Evolutionary conservation across 1,140 invertebrate genomes (phyloP).

Genomic region (Platyscapa corneri): DNA sequence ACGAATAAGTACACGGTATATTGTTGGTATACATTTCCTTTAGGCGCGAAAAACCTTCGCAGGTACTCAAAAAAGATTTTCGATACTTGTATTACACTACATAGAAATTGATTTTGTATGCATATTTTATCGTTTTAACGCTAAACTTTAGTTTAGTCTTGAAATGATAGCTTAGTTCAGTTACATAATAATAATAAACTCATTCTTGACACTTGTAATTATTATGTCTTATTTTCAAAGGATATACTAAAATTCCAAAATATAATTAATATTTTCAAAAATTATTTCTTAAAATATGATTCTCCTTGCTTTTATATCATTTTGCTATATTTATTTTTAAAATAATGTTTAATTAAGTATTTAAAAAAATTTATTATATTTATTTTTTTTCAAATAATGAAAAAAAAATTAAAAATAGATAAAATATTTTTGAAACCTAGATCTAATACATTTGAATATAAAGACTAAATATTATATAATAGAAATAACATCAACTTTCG

Average conservation of each 20-base stretch:
- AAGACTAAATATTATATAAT: too few species aligned
- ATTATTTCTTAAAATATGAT: not conserved
- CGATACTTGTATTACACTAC: constrained; percentile 1
- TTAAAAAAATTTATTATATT: too few species aligned
- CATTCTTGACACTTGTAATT: not conserved
- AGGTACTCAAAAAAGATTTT: constrained; percentile 5
- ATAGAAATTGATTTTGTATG: not conserved
- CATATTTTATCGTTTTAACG: not conserved
- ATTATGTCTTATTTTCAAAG: not conserved
- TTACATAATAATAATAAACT: not conserved
- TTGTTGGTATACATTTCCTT: not conserved
- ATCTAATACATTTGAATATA: too few species aligned
- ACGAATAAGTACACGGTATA: not conserved
- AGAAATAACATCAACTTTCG: too few species aligned
- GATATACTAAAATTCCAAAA: not conserved
- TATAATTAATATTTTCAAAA: not conserved
- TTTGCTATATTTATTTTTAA: too few species aligned
- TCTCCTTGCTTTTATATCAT: too few species aligned
- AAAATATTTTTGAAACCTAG: too few species aligned
- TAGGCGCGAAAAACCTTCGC: not conserved
- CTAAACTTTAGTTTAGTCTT: not conserved
- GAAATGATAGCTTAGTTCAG: not conserved
- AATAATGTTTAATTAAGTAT: too few species aligned
- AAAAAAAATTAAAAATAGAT: too few species aligned
- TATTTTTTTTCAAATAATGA: too few species aligned